Base-by-base conservation (phyloP, 2,888 invertebrate genomes). In the Rhopalosiphum nymphaeae region DNA sequence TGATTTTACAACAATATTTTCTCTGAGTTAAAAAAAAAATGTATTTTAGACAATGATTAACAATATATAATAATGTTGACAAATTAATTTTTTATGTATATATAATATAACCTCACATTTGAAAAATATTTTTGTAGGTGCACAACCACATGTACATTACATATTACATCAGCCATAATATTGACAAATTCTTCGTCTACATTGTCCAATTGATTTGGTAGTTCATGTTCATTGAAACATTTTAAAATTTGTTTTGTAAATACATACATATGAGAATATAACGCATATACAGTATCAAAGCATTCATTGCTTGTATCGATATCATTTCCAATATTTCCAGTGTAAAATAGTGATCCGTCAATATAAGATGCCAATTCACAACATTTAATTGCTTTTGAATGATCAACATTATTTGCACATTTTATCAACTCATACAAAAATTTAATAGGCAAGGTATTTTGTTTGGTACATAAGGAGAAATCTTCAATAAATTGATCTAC, bases 1-100 rank as follows among this genome's bases (percentile, higher is more conserved):
- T 94, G 29, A 94, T 85, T 86, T 94, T 49, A 91, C 90, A 94
- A 67, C 94, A 94, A 86, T 94, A 94, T 91, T 94, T 91, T 86
- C 91, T 90, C 94, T 94, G 4, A 67, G 87, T 53, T 53, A 67
- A 78, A 78, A 36, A 67, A 67, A 86, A 53, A 11, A n/a, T 46
- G n/a, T 61, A 44, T 61, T 89, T 89, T 61, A 67, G 4, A 46
- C 16, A 44, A n/a, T 1, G 36, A 46, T 78, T 29, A 85, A 46
- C 29, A 61, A n/a, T 67, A 49, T 1, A 56, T 11, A 88, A 56
- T 42, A 36, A 56, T n/a, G 29, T 86, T 86, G 7, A 13, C 3
- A 11, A 42, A 88, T 16, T 49, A 7, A 21, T 61, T 90, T 46
- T 67, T 46, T n/a, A 25, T 49, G 3, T 29, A 36, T 5, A 44